Base-by-base conservation (phyloP, 1,140 invertebrate species). In the Ridgeia piscesae region DNA sequence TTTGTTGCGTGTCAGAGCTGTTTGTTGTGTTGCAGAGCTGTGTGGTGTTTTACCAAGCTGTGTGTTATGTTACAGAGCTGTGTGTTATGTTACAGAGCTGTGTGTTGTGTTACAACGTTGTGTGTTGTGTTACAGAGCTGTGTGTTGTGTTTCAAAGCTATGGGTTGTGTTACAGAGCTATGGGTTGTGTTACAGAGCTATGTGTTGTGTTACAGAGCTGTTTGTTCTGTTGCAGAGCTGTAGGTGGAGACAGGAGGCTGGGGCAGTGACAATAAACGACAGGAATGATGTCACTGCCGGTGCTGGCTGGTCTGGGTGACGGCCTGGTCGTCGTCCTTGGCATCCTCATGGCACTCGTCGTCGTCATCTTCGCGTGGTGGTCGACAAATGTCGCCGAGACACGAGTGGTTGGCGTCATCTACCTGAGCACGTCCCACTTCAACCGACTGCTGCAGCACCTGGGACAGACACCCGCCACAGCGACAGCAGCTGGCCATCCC, bases 211-310 rank as follows among this genome's bases (percentile, higher is more conserved):
- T 6, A 42, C 11, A 11, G 42, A 42, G 11, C 42, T 42, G 42
- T 42, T 11, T 42, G 42, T 77, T 77, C 11, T 77, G 58, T 77
- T 77, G 58, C 58, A 77, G 58, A 77, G 58, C 58, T 77, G 2
- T 31, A 31, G 27, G 58, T 4, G 58, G 58, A 94, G 98, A 98
- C 50, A 96, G 98, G 98, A n/a, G 97, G 98, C 96, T 98, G 98
- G 96, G 98, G 97, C 97, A 34, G 58, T 8, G 48, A 21, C 48
- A 50, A 21, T 31, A 77, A 17, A 77, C 0, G 27, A 77, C 8
- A 77, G 58, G 27, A 21, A 21, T 21, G 27, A 77, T 77, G 58
- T 77, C 58, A 27, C 58, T 77, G 58, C 58, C 58, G 27, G 8
- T 77, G 58, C 58, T 77, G 58, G 17, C 2, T 4, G 58, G 58